phyloP scores from a whole-genome alignment of 2,113 vertebrate species.

The Anser cygnoides region DNA sequence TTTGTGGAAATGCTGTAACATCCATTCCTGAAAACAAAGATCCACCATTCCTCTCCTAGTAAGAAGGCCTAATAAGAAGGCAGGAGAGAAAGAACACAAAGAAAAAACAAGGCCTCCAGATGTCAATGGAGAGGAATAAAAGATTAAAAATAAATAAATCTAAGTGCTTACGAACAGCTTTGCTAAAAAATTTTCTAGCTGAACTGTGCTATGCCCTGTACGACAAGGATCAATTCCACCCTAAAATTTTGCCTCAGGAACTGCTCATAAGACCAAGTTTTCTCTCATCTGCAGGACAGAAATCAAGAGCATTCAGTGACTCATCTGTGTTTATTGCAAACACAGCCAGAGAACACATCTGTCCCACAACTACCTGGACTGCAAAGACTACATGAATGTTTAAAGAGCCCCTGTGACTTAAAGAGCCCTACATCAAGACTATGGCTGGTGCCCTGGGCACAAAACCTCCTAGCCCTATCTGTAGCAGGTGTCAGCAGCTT shows the following conservation, averaged over 20 bases:
- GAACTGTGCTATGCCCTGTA: background rate
- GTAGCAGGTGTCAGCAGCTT: background rate
- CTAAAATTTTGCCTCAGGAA: background rate
- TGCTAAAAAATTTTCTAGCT: background rate
- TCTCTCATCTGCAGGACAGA: background rate
- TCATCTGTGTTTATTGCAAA: background rate
- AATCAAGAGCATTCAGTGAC: background rate
- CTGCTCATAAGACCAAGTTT: background rate
- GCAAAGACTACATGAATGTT: background rate
- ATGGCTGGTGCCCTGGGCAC: background rate
- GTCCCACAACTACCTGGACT: background rate
- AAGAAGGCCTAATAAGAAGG: background rate
- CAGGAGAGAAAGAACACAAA: background rate
- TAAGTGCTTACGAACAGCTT: background rate
- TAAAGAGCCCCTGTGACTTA: background rate
- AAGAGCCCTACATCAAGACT: background rate
- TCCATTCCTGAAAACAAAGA: background rate
- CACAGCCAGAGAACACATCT: background rate
- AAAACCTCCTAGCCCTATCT: background rate
- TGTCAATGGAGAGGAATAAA: background rate
- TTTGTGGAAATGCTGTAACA: background rate
- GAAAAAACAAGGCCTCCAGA: background rate
- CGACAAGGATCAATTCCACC: background rate
- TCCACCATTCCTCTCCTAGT: background rate
- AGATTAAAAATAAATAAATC: background rate